phyloP scores from a whole-genome alignment of 2,797 vertebrate species.

The Novumbra hubbsi region DNA sequence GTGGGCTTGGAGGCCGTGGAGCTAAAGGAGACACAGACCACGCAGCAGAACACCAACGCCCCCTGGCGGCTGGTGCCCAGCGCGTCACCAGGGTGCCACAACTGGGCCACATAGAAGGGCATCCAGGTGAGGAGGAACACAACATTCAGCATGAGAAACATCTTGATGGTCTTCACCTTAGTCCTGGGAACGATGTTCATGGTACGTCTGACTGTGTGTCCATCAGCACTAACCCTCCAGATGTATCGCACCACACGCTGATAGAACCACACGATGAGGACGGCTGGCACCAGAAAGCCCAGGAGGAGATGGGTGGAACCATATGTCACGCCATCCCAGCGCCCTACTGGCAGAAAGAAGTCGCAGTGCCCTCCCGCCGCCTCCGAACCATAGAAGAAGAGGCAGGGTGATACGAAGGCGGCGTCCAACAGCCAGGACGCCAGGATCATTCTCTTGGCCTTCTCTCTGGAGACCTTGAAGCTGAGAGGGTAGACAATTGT shows the following conservation, averaged over 20 bases:
- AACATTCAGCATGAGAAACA: conserved; percentile 90
- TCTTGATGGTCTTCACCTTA: conserved; percentile 97
- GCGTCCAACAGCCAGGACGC: conserved; percentile 84
- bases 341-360: conserved; percentile 80
- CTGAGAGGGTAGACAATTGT: conserved; percentile 90
- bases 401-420: conserved; percentile 76
- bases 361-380: conserved; percentile 71
- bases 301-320: conserved; percentile 75
- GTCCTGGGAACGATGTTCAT: conserved; percentile 93
- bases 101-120: conserved; percentile 85
- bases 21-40: conserved; percentile 87
- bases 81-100: conserved; percentile 84
- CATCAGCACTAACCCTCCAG: conserved; percentile 88
- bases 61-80: conserved; percentile 66
- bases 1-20: conserved; percentile 89
- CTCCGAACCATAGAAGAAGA: conserved; percentile 81
- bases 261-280: conserved; percentile 84
- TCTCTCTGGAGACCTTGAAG: conserved; percentile 94
- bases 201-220: conserved; percentile 86
- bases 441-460: conserved; percentile 91
- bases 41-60: conserved; percentile 77
- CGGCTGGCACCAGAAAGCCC: conserved; percentile 80
- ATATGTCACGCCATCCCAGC: conserved; percentile 81
- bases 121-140: conserved; percentile 89
- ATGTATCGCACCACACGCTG: conserved; percentile 90